These are phyloP conservation scores for Pampus argenteus DNA, from an alignment of 2,797 vertebrate genomes.

Conservation along the genomic window DNA sequence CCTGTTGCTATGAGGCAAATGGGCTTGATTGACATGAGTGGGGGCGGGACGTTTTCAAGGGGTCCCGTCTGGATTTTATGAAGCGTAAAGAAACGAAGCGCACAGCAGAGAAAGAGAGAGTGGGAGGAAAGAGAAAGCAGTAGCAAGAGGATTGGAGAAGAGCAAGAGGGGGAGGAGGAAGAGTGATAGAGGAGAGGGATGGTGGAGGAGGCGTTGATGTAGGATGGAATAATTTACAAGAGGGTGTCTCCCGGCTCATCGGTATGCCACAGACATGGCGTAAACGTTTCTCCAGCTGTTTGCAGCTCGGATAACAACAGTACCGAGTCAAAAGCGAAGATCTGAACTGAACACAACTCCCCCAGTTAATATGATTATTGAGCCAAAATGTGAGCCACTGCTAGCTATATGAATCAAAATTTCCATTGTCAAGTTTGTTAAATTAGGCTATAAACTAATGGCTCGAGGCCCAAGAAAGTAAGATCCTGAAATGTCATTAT, in stretches of 20 bases:
- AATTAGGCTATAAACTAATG: slow-evolving; percentile 67
- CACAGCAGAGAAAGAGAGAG: slow-evolving; percentile 72
- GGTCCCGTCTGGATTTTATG: slow-evolving; percentile 85
- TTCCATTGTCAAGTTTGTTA: slow-evolving; percentile 61
- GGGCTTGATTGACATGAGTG: slow-evolving; percentile 76
- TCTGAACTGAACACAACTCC: slow-evolving; percentile 43
- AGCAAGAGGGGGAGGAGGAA: slow-evolving; percentile 49
- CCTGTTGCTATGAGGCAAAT: slow-evolving; percentile 75
- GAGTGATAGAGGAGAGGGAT: slow-evolving; percentile 44
- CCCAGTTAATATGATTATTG: slow-evolving; percentile 51
- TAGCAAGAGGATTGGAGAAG: slow-evolving; percentile 58
- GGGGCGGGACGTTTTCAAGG: slow-evolving; percentile 72
- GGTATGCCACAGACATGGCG: slow-evolving; percentile 66
- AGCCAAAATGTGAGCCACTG: slow-evolving; percentile 61
- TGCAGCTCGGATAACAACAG: slow-evolving; percentile 56
- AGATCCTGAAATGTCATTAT: slow-evolving; percentile 77
- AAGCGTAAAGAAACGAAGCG: slow-evolving; percentile 77
- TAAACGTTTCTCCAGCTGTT: slow-evolving; percentile 79
- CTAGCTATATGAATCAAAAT: slow-evolving; percentile 59
- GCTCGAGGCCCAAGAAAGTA: slow-evolving; percentile 63
- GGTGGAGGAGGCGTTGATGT: slow-evolving; percentile 58
- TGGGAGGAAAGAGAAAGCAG: slow-evolving; percentile 77
- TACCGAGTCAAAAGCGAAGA: slow-evolving; percentile 49
- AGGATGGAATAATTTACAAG: slow-evolving; percentile 80
- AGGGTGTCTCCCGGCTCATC: slow-evolving; percentile 80